Base-by-base conservation (phyloP, 92 coral and sea anemone genomes). In the Phenganax marumi region DNA sequence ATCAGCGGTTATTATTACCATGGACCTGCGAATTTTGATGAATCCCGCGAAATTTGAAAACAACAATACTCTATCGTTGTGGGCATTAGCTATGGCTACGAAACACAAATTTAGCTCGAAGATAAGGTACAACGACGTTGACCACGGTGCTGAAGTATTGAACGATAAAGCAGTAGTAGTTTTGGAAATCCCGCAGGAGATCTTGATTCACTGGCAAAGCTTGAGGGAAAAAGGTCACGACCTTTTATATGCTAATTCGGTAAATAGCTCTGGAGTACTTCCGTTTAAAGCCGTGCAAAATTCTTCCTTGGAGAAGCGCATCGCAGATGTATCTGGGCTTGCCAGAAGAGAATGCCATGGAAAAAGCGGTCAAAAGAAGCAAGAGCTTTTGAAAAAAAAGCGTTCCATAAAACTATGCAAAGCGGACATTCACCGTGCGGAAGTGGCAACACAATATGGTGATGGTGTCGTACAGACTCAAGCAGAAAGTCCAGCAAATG, bases 131-230 rank as follows among this genome's bases (percentile, higher is more conserved):
- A 68, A 68, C 73, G 73, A 68, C 49, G 73, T 68, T 68, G 73
- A 68, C 26, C 73, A 17, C 49, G 49, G 13, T 46, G 51, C 6
- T 1, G 7, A 58, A 58, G 3, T 58, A 58, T 58, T 58, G 65
- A 58, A 23, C 65, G 23, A 58, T 6, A 58, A 58, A 58, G 65
- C 65, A 58, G 23, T 8, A 13, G 14, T 25, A 68, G 51, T 25
- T 68, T 46, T 68, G 73, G 73, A 68, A 68, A 68, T 68, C 73
- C 73, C 73, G 18, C 73, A 68, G 73, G 73, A 68, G 73, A 68
- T 68, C 0, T 46, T 68, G 51, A 68, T 68, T 8, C 49, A 68
- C 51, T 68, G 73, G 73, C 73, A 68, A 6, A 46, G 73, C 39
- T 18, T 68, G 19, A 68, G 26, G n/a, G 48, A 18, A 9, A 68